phyloP scores from a whole-genome alignment of 1,140 invertebrate genomes.

The Acromyrmex echinatior region DNA sequence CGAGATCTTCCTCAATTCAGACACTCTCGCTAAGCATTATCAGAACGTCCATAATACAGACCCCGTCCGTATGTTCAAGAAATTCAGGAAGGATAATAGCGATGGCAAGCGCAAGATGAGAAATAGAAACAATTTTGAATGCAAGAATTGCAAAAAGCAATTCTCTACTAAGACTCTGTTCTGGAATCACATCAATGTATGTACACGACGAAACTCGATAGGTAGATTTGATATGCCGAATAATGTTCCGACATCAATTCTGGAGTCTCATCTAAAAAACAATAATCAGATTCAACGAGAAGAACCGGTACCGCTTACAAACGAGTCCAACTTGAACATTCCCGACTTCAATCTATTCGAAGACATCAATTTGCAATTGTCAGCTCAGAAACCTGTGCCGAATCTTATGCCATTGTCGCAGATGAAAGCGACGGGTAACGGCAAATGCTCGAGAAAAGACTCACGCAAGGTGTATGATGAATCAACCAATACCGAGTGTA shows the following conservation, averaged over 20 bases:
- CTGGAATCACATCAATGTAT: conserved; percentile 82
- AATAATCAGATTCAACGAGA: conserved; percentile 85
- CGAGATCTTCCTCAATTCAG: conserved; percentile 83
- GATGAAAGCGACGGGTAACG: conserved; percentile 71
- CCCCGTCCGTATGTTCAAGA: conserved; percentile 81
- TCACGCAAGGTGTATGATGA: conserved; percentile 86
- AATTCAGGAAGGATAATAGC: conserved; percentile 74
- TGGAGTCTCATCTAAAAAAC: conserved; percentile 84
- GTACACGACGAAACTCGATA: conserved; percentile 69
- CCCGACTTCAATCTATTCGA: conserved; percentile 86
- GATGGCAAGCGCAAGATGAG: conserved; percentile 70
- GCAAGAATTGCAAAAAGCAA: conserved; percentile 83
- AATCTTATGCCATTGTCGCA: conserved; percentile 83
- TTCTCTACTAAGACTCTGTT: conserved; percentile 83
- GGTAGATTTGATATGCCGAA: conserved; percentile 32
- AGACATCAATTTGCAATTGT: conserved; percentile 85
- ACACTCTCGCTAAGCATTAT: conserved; percentile 82
- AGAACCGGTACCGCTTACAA: conserved; percentile 71
- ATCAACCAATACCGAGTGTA: conserved; percentile 85
- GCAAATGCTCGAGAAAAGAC: conserved; percentile 85
- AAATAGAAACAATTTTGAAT: conserved; percentile 81
- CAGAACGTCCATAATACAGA: conserved; percentile 83
- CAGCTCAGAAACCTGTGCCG: conserved; percentile 82
- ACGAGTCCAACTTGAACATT: conserved; percentile 84
- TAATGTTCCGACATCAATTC: conserved; percentile 77